Percentiles rank a stretch among this genome's conserved stretches.
phyloP scores from a whole-genome alignment of 2,113 vertebrate species.

The Hippoglossus stenolepis region DNA sequence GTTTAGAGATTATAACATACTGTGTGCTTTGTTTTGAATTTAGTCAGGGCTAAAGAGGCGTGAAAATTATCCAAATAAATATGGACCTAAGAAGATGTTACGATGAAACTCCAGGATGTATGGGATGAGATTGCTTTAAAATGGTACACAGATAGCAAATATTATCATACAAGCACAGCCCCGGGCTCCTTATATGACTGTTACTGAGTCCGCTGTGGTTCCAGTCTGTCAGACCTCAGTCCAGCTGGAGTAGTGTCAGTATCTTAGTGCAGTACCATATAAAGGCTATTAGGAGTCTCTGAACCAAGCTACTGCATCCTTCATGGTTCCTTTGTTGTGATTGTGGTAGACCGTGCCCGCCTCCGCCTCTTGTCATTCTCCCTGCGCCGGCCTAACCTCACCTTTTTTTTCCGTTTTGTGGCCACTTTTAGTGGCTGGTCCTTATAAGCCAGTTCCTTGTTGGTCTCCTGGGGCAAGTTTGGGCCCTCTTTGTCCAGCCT shows the following conservation, averaged over 20 bases:
- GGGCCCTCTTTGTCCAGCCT: conserved; percentile 81
- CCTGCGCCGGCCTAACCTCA: conserved; percentile 89
- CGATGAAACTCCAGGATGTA: conserved; percentile 33
- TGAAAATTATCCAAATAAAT: conserved; percentile 70
- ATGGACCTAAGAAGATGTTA: conserved; percentile 45
- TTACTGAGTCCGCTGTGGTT: conserved; percentile 31
- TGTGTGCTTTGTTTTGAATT: conserved; percentile 27
- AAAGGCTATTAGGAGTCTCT: conserved; percentile 25
- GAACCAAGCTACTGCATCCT: conserved; percentile 28
- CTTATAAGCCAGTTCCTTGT: conserved; percentile 91
- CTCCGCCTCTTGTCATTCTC: conserved; percentile 92
- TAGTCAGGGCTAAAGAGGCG: conserved; percentile 35
- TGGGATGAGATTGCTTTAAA: conserved; percentile 23
- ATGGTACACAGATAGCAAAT: conserved; percentile 41
- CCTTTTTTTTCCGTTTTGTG: conserved; percentile 93
- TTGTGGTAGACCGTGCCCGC: conserved; percentile 78
- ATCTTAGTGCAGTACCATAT: conserved; percentile 61
- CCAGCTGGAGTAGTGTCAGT: conserved; percentile 45
- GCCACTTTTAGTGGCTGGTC: conserved; percentile 88
- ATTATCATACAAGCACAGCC: conserved; percentile 63
- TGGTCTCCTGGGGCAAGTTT: conserved; percentile 93
- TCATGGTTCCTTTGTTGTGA: conserved; percentile 31
- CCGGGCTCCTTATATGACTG: conserved; percentile 26
- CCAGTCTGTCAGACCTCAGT: conserved; percentile 56
- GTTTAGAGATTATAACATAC: conserved; percentile 35